Evolutionary conservation across 2,888 invertebrate species (phyloP).

Genomic region (Lasioglossum oenotherae): DNA sequence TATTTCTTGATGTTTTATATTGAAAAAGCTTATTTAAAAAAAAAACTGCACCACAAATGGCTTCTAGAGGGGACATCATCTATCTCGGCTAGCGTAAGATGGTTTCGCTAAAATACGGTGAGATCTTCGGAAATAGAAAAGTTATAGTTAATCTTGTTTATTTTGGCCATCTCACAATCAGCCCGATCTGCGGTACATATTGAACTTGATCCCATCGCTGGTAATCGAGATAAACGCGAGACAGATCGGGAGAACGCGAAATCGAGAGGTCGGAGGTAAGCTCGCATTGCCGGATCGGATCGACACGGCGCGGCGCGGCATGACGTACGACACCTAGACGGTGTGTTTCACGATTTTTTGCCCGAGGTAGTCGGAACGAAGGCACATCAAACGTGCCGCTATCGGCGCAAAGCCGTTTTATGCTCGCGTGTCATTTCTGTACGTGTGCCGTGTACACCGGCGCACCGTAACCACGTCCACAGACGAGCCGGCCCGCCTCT

Average conservation of each 20-base stretch:
- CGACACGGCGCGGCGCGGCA: background rate
- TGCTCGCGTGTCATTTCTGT: conserved; percentile 64
- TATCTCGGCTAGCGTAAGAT: no score
- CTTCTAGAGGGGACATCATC: no score
- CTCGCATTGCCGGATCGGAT: conserved; percentile 23
- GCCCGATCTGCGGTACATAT: background rate
- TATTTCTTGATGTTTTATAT: no score
- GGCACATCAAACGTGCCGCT: conserved; percentile 81
- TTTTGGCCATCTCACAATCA: no score
- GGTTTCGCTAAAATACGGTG: no score
- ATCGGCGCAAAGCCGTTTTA: conserved; percentile 78
- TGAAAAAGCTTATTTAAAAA: no score
- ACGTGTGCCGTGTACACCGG: conserved; percentile 38
- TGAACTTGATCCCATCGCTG: background rate
- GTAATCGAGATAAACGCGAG: conserved; percentile 12
- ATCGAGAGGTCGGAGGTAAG: conserved; percentile 47
- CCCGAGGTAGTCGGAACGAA: conserved; percentile 69
- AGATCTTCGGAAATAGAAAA: no score
- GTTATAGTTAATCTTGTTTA: no score
- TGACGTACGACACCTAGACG: conserved; percentile 64
- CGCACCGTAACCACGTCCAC: conserved; percentile 22
- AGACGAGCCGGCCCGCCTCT: conserved; percentile 38
- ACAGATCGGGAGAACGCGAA: conserved; percentile 20
- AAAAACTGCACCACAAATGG: no score
- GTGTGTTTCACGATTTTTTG: conserved; percentile 71